Percentiles rank a stretch among this genome's conserved stretches.
phyloP scores from a whole-genome alignment of 2,888 invertebrate species.

The Melanargia galathea region DNA sequence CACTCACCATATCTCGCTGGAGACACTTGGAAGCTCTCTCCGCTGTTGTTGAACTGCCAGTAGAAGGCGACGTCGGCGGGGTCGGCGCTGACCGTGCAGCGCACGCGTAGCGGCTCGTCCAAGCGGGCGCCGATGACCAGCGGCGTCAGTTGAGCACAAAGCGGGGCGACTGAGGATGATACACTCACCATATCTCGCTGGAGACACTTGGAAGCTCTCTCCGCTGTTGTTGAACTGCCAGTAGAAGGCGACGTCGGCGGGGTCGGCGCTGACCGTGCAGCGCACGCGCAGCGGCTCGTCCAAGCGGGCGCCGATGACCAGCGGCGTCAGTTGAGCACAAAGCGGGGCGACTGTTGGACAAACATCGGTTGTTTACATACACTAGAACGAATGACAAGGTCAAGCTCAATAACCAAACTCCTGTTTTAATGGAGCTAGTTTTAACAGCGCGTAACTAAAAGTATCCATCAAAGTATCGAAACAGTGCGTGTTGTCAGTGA shows the following conservation, averaged over 20 bases:
- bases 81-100: slow-evolving; percentile 93
- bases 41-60: slow-evolving; percentile 95
- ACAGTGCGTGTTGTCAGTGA: too few relatives aligned
- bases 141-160: slow-evolving; percentile 87
- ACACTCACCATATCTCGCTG: slow-evolving; percentile 78
- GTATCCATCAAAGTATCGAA: too few relatives aligned
- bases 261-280: slow-evolving; percentile 93
- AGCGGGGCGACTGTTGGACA: slow-evolving; percentile 88
- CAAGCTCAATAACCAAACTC: too few relatives aligned
- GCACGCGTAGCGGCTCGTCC: slow-evolving; percentile 90
- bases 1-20: slow-evolving; percentile 81
- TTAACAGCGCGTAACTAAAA: too few relatives aligned
- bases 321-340: slow-evolving; percentile 88
- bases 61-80: slow-evolving; percentile 91
- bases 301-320: slow-evolving; percentile 90
- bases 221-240: slow-evolving; percentile 96
- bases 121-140: slow-evolving; percentile 90
- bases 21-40: slow-evolving; percentile 91
- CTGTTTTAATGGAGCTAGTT: too few relatives aligned
- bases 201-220: slow-evolving; percentile 91
- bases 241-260: slow-evolving; percentile 90
- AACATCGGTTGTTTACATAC: neutral
- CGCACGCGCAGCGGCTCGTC: slow-evolving; percentile 91
- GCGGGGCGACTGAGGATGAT: slow-evolving; percentile 85
- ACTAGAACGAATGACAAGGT: too few relatives aligned